Conservation (phyloP, 2,113 vertebrate species). For the Misgurnus anguillicaudatus region DNA sequence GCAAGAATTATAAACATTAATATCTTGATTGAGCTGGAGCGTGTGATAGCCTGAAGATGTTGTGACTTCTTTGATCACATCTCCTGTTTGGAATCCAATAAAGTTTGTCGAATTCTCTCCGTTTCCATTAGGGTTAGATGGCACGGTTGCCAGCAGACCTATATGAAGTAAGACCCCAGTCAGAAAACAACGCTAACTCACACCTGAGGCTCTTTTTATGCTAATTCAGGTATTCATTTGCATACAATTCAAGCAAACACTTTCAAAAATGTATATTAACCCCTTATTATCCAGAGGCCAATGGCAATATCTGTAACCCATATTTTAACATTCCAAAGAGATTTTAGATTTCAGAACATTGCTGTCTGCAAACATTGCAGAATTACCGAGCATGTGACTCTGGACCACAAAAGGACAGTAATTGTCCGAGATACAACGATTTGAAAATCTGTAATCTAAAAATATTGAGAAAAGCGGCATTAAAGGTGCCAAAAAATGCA, state of each 20-base stretch:
- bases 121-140: slow-evolving; percentile 65
- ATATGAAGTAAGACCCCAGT: slow-evolving; percentile 14
- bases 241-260: not conserved
- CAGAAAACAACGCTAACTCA: not conserved
- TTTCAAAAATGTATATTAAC: not conserved
- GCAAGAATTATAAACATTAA: too few species aligned
- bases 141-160: slow-evolving; percentile 75
- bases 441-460: too few species aligned
- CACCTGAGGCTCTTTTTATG: too few species aligned
- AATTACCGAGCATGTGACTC: too few species aligned
- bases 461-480: too few species aligned
- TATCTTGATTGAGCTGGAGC: not conserved
- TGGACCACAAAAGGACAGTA: too few species aligned
- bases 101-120: slow-evolving; percentile 57
- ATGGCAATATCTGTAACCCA: too few species aligned
- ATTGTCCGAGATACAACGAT: too few species aligned
- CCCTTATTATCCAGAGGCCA: not conserved
- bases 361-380: too few species aligned
- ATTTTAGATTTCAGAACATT: too few species aligned
- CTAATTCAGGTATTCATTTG: not conserved
- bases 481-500: too few species aligned
- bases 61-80: slow-evolving; percentile 49
- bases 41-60: slow-evolving; percentile 58
- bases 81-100: slow-evolving; percentile 56
- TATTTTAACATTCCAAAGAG: too few species aligned